phyloP scores from a whole-genome alignment of 1,140 invertebrate genomes.

The Melipona quadrifasciata region DNA sequence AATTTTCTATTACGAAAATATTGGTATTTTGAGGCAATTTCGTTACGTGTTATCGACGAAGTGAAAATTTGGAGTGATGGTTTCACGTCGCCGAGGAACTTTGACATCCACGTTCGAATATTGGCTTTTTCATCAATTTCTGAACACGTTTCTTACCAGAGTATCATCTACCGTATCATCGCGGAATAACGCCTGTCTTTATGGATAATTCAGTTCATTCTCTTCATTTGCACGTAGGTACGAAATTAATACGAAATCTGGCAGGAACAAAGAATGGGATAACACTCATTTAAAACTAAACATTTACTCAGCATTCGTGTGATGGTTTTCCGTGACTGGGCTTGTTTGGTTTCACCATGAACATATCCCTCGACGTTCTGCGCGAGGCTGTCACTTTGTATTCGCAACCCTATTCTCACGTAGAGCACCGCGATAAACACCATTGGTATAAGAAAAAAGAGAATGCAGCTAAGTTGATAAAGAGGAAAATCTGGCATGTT shows the following conservation, averaged over 20 bases:
- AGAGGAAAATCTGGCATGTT: constrained; percentile 82
- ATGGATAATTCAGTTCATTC: not conserved
- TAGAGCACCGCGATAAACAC: constrained; percentile 90
- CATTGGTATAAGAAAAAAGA: constrained; percentile 94
- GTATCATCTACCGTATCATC: too few species aligned
- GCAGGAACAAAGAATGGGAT: too few species aligned
- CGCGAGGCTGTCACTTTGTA: constrained; percentile 82
- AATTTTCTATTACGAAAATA: not conserved
- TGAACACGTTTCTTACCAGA: not conserved
- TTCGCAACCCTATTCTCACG: constrained; percentile 88
- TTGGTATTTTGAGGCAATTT: not conserved
- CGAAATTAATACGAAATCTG: not conserved
- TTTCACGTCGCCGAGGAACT: not conserved
- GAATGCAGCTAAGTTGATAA: constrained; percentile 90
- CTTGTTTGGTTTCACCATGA: constrained; percentile 85
- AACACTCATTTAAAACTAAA: not conserved
- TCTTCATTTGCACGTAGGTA: not conserved
- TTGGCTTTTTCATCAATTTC: constrained; percentile 4
- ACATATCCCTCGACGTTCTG: constrained; percentile 83
- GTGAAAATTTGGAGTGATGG: not conserved
- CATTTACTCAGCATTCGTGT: constrained; percentile 91
- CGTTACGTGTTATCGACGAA: not conserved
- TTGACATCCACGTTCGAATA: not conserved
- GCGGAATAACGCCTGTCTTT: not conserved
- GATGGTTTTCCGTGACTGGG: constrained; percentile 88